phyloP scores from a whole-genome alignment of 2,797 vertebrate genomes.

The Mormyrops attenuatus region DNA sequence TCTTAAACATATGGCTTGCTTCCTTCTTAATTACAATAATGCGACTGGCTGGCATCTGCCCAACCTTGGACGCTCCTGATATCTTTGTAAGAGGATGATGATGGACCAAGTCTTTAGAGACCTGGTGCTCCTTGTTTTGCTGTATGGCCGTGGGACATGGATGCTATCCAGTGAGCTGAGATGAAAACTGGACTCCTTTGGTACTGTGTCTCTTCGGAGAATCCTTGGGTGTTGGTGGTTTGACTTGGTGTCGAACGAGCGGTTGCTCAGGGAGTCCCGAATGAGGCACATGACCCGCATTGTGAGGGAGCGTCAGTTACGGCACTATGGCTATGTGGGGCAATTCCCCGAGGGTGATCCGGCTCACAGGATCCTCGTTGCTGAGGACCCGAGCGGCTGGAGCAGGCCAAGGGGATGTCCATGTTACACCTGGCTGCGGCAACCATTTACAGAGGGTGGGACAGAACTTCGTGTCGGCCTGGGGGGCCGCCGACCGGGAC shows the following conservation, averaged over 20 bases:
- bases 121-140: not conserved
- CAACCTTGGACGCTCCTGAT: not conserved
- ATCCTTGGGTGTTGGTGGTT: not conserved
- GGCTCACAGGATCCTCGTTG: too few species aligned
- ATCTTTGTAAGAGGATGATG: not conserved
- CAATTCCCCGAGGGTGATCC: too few species aligned
- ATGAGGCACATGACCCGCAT: not conserved
- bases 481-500: too few species aligned
- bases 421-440: too few species aligned
- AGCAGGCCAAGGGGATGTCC: too few species aligned
- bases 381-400: too few species aligned
- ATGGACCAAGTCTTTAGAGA: not conserved
- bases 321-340: not conserved
- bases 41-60: not conserved
- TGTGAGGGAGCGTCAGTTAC: not conserved
- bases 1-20: not conserved
- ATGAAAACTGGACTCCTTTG: not conserved
- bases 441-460: too few species aligned
- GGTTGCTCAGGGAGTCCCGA: not conserved
- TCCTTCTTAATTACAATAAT: not conserved
- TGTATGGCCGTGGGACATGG: not conserved
- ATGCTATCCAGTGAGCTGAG: not conserved
- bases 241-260: not conserved
- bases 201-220: not conserved
- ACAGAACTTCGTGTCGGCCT: too few species aligned